Conservation (phyloP, 2,113 vertebrate species). For the Leucopternis melanops region DNA sequence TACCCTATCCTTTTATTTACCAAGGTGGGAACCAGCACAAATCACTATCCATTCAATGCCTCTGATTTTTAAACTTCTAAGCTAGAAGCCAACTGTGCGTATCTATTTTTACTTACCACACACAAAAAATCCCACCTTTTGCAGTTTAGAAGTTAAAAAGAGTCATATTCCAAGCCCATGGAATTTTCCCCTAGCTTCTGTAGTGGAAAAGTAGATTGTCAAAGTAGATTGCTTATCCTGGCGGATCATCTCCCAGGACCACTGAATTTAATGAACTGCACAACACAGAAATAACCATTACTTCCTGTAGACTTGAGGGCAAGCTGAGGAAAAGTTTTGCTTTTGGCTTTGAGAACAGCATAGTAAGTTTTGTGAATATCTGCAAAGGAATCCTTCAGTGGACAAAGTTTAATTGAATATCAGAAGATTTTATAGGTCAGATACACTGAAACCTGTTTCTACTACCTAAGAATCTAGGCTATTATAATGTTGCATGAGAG, state of each 20-base stretch:
- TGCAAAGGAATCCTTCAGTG: background rate
- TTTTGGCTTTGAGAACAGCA: background rate
- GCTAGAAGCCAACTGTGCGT: background rate
- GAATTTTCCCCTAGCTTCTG: background rate
- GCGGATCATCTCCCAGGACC: background rate
- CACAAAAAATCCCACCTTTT: background rate
- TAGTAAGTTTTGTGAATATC: background rate
- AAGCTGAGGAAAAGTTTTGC: background rate
- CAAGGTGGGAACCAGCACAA: background rate
- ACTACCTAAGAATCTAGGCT: background rate
- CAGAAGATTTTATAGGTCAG: background rate
- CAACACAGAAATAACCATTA: background rate
- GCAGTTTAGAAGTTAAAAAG: background rate
- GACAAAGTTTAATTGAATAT: background rate
- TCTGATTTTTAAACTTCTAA: background rate
- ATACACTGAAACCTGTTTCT: background rate
- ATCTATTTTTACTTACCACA: background rate
- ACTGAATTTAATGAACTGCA: background rate
- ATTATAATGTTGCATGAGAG: background rate
- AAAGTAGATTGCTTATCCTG: background rate
- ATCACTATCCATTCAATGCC: background rate
- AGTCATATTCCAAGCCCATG: background rate
- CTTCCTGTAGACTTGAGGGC: background rate
- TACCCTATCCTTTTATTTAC: background rate
- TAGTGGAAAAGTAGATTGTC: background rate